These are phyloP conservation scores for Anarhynchus alexandrinus DNA, from an alignment of 2,113 vertebrate genomes.

Conservation along the genomic window DNA sequence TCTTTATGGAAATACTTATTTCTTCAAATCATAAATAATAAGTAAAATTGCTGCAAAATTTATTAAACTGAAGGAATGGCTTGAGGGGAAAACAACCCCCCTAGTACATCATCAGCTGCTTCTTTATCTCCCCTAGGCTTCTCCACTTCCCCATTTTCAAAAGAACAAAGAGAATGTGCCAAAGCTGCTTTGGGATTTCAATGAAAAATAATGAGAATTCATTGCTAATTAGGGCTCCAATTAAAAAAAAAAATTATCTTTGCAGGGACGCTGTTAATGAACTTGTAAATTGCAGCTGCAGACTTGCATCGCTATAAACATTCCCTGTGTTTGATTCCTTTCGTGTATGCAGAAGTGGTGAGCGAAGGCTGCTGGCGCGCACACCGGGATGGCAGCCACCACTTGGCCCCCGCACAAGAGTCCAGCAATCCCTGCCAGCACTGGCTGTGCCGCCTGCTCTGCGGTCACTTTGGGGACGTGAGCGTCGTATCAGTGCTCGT, in stretches of 20 bases:
- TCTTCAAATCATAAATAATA: background rate
- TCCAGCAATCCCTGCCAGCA: background rate
- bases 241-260: slow-evolving; percentile 45
- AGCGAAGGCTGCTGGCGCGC: fast-evolving
- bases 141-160: background rate
- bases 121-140: background rate
- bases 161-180: slow-evolving; percentile 42
- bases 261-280: slow-evolving; percentile 20
- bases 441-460: background rate
- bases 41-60: background rate
- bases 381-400: background rate
- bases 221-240: slow-evolving; percentile 61
- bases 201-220: slow-evolving; percentile 58
- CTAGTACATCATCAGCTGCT: background rate
- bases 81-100: background rate
- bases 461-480: background rate
- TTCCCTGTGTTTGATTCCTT: background rate
- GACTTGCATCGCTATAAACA: background rate
- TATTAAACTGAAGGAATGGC: background rate
- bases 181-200: slow-evolving; percentile 13
- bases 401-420: background rate
- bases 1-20: background rate
- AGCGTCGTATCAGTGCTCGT: too few species aligned
- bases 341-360: background rate
- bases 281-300: slow-evolving; percentile 40